phyloP scores from a whole-genome alignment of 2,888 invertebrate species.

The Calameuta filiformis region DNA sequence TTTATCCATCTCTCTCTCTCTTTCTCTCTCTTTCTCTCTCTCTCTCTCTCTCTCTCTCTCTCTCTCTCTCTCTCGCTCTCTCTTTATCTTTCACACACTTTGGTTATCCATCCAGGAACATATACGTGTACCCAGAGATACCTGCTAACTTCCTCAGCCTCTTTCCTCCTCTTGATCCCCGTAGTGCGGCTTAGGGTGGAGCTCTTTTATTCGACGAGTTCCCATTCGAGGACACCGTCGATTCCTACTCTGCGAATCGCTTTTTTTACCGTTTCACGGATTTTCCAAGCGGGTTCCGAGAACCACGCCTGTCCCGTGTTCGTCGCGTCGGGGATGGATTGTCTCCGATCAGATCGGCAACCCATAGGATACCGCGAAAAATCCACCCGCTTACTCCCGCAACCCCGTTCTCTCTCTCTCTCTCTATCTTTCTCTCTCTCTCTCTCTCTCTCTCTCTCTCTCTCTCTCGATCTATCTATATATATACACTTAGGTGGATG shows the following conservation, averaged over 20 bases:
- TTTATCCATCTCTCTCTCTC: slow-evolving; percentile 23
- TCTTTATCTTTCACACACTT: slow-evolving; percentile 19
- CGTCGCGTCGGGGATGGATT: slow-evolving; percentile 48
- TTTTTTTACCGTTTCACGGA: slow-evolving; percentile 25
- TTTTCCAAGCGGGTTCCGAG: slow-evolving; percentile 37
- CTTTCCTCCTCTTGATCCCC: not conserved
- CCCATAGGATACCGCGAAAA: slow-evolving; percentile 31
- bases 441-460: no score
- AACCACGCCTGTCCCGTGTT: slow-evolving; percentile 47
- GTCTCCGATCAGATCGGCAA: slow-evolving; percentile 44
- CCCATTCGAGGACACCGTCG: slow-evolving; percentile 14
- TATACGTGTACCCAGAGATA: no score
- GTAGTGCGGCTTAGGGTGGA: slow-evolving; percentile 5
- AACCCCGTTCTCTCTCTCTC: no score
- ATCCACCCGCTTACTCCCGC: slow-evolving; percentile 22
- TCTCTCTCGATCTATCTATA: no score
- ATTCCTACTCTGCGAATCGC: slow-evolving; percentile 13
- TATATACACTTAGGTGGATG: no score
- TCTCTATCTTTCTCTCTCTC: no score
- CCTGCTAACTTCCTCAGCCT: no score
- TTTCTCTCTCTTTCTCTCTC: slow-evolving; percentile 25
- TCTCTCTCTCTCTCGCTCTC: slow-evolving; percentile 24
- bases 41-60: slow-evolving; percentile 18
- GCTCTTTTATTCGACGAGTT: slow-evolving; percentile 9
- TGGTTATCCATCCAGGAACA: no score